Evolutionary conservation across 2,888 invertebrate genomes (phyloP).

Genomic region (Lepetodrilus schrolli): DNA sequence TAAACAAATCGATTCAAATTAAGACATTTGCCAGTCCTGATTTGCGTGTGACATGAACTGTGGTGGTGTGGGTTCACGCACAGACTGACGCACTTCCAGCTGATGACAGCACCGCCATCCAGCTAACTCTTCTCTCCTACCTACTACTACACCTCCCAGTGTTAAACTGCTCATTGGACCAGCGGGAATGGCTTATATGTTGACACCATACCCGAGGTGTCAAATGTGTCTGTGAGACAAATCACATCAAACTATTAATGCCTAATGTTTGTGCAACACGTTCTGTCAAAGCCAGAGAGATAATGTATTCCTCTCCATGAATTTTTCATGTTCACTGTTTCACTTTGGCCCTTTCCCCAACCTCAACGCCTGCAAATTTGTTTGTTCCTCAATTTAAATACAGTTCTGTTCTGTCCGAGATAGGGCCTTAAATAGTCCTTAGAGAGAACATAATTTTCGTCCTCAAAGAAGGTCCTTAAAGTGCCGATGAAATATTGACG

Average conservation of each 20-base stretch:
- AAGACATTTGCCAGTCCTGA: neutral
- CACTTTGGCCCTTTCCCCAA: neutral
- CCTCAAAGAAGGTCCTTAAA: too few relatives aligned
- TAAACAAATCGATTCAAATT: conserved; percentile 12
- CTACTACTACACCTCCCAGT: neutral
- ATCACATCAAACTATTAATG: conserved; percentile 21
- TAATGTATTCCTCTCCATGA: neutral
- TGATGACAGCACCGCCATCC: too few relatives aligned
- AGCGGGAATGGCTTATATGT: neutral
- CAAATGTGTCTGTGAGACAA: conserved; percentile 14
- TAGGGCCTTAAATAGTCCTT: neutral
- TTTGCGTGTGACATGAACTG: neutral
- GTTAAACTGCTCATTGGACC: neutral
- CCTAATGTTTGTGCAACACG: conserved; percentile 18
- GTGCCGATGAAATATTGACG: too few relatives aligned
- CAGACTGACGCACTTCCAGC: too few relatives aligned
- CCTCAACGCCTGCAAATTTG: neutral
- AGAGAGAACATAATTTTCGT: neutral
- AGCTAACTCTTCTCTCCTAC: too few relatives aligned
- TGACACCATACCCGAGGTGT: conserved; percentile 4
- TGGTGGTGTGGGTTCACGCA: neutral
- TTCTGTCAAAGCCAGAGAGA: neutral
- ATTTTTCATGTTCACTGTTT: conserved; percentile 1
- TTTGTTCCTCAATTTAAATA: conserved; percentile 4
- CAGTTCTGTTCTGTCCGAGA: neutral